Evolutionary conservation across 2,888 invertebrate species (phyloP).

Genomic region (Watsonalla cultraria): DNA sequence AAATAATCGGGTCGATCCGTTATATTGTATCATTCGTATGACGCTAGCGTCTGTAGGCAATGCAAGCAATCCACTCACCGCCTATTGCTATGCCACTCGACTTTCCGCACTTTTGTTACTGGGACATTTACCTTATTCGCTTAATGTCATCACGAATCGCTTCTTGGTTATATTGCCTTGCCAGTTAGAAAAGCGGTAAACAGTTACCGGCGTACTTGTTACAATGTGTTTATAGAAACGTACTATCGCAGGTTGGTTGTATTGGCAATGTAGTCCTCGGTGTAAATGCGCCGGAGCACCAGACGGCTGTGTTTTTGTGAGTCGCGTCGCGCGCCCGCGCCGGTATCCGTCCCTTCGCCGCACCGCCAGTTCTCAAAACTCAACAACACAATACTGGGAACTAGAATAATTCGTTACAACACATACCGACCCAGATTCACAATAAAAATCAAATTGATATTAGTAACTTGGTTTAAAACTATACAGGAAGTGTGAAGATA

Average conservation of each 20-base stretch:
- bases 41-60: slow-evolving; percentile 58
- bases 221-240: neutral
- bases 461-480: neutral
- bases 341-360: slow-evolving; percentile 38
- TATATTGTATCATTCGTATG: slow-evolving; percentile 74
- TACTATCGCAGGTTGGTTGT: slow-evolving; percentile 19
- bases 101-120: slow-evolving; percentile 47
- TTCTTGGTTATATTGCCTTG: slow-evolving; percentile 32
- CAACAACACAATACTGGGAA: slow-evolving; percentile 62
- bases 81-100: slow-evolving; percentile 62
- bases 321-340: slow-evolving; percentile 61
- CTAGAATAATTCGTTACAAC: slow-evolving; percentile 52
- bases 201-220: neutral
- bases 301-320: slow-evolving; percentile 67
- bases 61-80: slow-evolving; percentile 31
- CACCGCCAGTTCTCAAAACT: slow-evolving; percentile 52
- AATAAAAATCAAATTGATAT: slow-evolving; percentile 6
- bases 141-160: slow-evolving; percentile 33
- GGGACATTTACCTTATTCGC: slow-evolving; percentile 61
- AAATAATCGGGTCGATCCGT: slow-evolving; percentile 78
- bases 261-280: slow-evolving; percentile 26
- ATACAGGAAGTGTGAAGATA: neutral
- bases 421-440: slow-evolving; percentile 21
- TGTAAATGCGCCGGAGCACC: slow-evolving; percentile 41
- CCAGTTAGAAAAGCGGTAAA: slow-evolving; percentile 9